Conservation (phyloP, 2,113 vertebrate genomes). For the Macroglossus sobrinus region DNA sequence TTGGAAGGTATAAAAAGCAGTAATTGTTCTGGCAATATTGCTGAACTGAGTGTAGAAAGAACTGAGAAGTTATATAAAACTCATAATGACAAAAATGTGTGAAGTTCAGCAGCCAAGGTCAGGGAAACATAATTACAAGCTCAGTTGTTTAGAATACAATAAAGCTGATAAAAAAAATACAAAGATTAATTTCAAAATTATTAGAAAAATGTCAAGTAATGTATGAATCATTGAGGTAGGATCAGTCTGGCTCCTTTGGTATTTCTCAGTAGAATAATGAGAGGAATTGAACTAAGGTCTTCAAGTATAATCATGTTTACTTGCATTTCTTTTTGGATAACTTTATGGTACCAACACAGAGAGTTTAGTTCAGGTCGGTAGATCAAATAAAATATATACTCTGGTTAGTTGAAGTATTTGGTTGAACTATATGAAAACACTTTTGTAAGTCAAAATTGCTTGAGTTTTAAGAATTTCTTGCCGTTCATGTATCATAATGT, state of each 20-base stretch:
- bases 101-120: constrained; percentile 61
- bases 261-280: constrained; percentile 31
- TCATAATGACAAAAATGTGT: constrained; percentile 39
- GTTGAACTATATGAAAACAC: background rate
- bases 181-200: constrained; percentile 75
- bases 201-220: constrained; percentile 59
- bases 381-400: background rate
- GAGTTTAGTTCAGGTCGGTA: background rate
- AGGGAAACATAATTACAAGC: constrained; percentile 69
- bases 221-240: constrained; percentile 5
- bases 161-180: constrained; percentile 67
- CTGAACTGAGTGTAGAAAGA: background rate
- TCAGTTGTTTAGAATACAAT: constrained; percentile 65
- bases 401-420: background rate
- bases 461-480: background rate
- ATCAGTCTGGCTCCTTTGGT: background rate
- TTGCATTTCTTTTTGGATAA: background rate
- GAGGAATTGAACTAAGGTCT: background rate
- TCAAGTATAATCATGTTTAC: background rate
- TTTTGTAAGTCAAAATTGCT: background rate
- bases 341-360: background rate
- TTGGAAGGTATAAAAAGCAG: constrained; percentile 14
- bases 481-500: background rate
- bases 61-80: constrained; percentile 18
- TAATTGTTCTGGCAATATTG: background rate